These are phyloP conservation scores for Notamacropus eugenii DNA, from an alignment of 2,797 vertebrate genomes.

Conservation along the genomic window DNA sequence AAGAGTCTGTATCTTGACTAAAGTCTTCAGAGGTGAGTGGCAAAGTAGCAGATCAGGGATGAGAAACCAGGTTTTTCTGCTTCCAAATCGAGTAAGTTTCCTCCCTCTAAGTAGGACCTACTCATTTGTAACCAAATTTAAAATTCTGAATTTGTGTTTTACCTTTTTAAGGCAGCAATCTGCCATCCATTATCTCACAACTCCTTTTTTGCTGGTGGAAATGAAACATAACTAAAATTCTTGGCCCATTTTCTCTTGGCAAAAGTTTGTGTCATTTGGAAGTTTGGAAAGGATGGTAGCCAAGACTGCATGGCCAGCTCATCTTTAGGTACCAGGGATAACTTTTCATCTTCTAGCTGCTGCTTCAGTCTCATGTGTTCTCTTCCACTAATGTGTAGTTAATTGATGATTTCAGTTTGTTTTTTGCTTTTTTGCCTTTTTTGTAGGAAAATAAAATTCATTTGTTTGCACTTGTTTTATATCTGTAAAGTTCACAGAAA, in stretches of 20 bases:
- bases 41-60: not conserved
- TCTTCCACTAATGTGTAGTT: not conserved
- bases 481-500: not conserved
- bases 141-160: not conserved
- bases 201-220: not conserved
- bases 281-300: not conserved
- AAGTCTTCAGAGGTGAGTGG: not conserved
- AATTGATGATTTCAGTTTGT: not conserved
- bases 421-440: not conserved
- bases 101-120: not conserved
- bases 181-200: not conserved
- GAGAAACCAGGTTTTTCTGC: not conserved
- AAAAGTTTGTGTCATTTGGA: not conserved
- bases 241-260: not conserved
- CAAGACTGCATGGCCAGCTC: not conserved
- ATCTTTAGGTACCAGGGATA: not conserved
- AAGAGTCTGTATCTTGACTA: not conserved
- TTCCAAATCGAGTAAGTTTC: not conserved
- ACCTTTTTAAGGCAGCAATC: not conserved
- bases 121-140: not conserved
- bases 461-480: not conserved
- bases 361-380: too few relatives aligned
- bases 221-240: not conserved
- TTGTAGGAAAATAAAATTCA: not conserved
- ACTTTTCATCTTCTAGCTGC: not conserved